Base-by-base conservation (phyloP, 2,888 invertebrate genomes). In the Drosophila multiciliata region DNA sequence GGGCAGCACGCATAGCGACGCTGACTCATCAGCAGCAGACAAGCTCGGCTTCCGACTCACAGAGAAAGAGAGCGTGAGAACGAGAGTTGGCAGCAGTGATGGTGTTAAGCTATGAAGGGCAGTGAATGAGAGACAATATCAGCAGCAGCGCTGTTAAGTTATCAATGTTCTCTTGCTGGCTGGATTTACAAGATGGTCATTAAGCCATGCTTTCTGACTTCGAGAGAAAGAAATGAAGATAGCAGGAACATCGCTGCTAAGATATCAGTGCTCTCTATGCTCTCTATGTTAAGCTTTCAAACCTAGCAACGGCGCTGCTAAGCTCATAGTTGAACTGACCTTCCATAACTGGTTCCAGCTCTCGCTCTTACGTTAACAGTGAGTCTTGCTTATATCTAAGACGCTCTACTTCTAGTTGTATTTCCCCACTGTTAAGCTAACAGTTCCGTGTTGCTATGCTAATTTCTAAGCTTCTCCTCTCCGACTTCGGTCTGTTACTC, bases 1-100 rank as follows among this genome's bases (percentile, higher is more conserved):
- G 23, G n/a, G 29, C 29, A 12, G 3, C 54, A 48, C 20, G 8
- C 12, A 35, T 15, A 42, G 49, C 29, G 20, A n/a, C 3, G 48
- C 17, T 76, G 73, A 75, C n/a, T 73, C 68, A 69, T 42, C n/a
- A 54, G 26, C 8, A 0, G 5, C 9, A 0, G 8, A 8, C 20
- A n/a, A 66, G 63, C 57, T 45, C 26, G 1, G 55, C 52, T 68
- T 61, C 15, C 3, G 45, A 23, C 45, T 8, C 45, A 45, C 7
- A 8, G 3, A 23, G 15, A 23, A 4, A 45, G 20, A 7, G 20
- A 15, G 45, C 45, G 23, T 50, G 36, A 50, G 15, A 49, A n/a
- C 15, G 5, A 15, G 3, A 29, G 11, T 11, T 33, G 55, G 17
- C 26, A 15, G 9, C 42, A 23, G 36, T 42, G 20, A 17, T 7